Conservation (phyloP, 64 coral and sea anemone genomes). For the Catalaphyllia jardinei region DNA sequence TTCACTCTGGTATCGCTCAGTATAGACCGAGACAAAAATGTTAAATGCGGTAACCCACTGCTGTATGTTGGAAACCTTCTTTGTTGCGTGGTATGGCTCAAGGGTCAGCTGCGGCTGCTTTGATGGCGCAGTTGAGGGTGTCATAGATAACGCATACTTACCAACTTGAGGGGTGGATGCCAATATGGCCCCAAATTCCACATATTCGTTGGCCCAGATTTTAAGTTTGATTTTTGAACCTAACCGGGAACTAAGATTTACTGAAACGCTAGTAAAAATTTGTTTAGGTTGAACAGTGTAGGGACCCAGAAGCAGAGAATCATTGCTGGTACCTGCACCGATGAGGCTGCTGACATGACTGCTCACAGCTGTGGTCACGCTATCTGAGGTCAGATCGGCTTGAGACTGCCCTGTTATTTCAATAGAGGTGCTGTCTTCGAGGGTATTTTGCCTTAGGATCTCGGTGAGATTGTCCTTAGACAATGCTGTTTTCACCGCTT, state of each 20-base stretch:
- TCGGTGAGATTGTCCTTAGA: too few relatives aligned
- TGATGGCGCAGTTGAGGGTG: background rate
- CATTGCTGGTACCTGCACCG: background rate
- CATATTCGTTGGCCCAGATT: background rate
- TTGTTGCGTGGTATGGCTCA: slow-evolving; percentile 5
- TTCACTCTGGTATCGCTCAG: background rate
- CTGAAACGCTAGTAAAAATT: background rate
- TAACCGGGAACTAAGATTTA: background rate
- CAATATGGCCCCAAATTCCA: background rate
- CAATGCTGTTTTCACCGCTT: too few relatives aligned
- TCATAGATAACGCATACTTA: slow-evolving; percentile 4
- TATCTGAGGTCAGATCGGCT: too few relatives aligned
- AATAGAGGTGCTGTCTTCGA: too few relatives aligned
- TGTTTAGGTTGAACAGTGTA: too few relatives aligned
- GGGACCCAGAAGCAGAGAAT: too few relatives aligned
- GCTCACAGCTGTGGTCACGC: too few relatives aligned
- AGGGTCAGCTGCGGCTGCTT: background rate
- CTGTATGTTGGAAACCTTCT: background rate
- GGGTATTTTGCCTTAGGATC: too few relatives aligned
- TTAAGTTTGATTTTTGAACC: background rate
- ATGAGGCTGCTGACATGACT: background rate
- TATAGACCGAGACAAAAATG: slow-evolving; percentile 49
- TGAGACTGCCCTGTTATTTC: too few relatives aligned
- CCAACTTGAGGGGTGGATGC: background rate
- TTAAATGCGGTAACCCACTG: slow-evolving; percentile 35